Evolutionary conservation across 2,888 invertebrate species (phyloP), one percentile per base, ranked within the genome.

Genomic region (Ennomos erosarius): DNA sequence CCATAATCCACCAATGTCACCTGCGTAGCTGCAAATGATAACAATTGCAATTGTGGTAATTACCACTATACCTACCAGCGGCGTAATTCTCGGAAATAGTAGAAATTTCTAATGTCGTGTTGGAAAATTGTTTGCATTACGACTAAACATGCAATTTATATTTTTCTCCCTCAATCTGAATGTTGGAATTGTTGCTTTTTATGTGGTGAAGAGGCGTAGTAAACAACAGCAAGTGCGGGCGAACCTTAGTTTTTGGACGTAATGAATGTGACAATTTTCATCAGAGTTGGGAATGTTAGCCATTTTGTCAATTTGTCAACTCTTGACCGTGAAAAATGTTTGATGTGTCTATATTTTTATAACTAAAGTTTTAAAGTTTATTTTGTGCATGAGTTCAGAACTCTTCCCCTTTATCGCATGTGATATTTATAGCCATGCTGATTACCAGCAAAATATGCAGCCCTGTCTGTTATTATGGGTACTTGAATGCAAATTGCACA

Each of bases 1-100:
- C 64, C 65, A 66, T 45, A 55, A 55, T 52, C 59, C 40, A 56
- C 60, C 60, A 72, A 67, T 74, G 73, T 76, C 78, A 74, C 67
- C 62, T 59, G 65, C 74, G 70, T 71, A 67, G 72, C 76, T 69
- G 73, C 70, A 71, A 69, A 70, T 75, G 71, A 79, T 78, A 71
- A 75, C 73, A 71, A 74, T 74, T 62, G 69, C 74, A 78, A 78
- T 81, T 76, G 71, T 74, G 54, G 74, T 70, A 81, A 82, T 80
- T 78, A 76, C 64, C 62, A 64, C 69, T 64, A 61, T 70, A 68
- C 53, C 55, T 71, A 70, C 68, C 65, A n/a, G 13, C 11, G 35
- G 65, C 62, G 64, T 66, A 64, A 63, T 81, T 79, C 79, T 78
- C 48, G 64, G 79, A 78, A 82, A 56, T 67, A 62, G 59, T 73